Evolutionary conservation across 2,888 invertebrate species (phyloP).

Genomic region (Sphecodes monilicornis): DNA sequence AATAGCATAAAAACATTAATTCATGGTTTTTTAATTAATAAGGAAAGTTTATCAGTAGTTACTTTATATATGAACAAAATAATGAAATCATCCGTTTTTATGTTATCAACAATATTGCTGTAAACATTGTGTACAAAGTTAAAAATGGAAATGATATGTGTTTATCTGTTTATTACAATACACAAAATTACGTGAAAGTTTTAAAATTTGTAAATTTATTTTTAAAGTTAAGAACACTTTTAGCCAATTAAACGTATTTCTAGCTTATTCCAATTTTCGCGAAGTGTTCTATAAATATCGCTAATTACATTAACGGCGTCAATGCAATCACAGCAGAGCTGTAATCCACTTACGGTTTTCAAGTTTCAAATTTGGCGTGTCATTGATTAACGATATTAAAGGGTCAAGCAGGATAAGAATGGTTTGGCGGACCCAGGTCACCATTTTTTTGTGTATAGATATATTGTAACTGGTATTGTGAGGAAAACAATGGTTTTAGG

Average conservation of each 20-base stretch:
- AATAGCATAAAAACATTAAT: neutral
- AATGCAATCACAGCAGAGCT: neutral
- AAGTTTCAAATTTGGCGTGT: neutral
- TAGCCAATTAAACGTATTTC: neutral
- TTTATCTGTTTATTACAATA: neutral
- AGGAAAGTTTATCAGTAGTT: neutral
- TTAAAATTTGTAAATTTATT: neutral
- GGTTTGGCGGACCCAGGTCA: no score
- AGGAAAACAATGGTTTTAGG: no score
- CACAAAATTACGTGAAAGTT: neutral
- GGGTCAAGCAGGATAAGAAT: no score
- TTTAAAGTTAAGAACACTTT: rapidly evolving
- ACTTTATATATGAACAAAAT: neutral
- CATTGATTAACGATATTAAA: neutral
- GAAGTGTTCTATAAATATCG: neutral
- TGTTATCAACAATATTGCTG: no score
- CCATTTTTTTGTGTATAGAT: no score
- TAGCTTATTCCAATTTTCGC: neutral
- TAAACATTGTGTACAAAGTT: neutral
- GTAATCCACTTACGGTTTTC: neutral
- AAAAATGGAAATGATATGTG: neutral
- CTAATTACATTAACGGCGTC: neutral
- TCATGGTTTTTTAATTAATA: neutral
- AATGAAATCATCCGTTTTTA: neutral
- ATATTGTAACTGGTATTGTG: no score